Conservation (phyloP, 23 tunicate species). For the Trididemnum nubilum region DNA sequence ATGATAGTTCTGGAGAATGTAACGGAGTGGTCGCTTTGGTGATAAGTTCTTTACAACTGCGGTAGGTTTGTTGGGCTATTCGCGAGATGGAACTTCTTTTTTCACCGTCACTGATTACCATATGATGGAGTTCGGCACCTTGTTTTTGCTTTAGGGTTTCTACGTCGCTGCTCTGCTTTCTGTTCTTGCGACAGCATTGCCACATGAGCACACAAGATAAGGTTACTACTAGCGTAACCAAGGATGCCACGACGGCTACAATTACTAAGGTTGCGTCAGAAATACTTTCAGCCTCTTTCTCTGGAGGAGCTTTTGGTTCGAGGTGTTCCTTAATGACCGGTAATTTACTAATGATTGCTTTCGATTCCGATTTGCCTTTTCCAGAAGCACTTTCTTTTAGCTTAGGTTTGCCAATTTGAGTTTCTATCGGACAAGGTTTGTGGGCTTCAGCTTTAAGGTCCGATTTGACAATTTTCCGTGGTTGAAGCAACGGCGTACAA, state of each 20-base stretch:
- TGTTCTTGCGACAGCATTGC: constrained; percentile 8
- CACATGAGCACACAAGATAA: constrained; percentile 8
- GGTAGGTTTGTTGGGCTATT: constrained; percentile 6
- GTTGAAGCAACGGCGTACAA: constrained; percentile 15
- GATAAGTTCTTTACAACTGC: constrained; percentile 18
- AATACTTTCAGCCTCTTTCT: neutral
- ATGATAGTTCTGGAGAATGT: constrained; percentile 25
- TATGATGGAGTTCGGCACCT: constrained; percentile 27
- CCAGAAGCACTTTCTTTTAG: neutral
- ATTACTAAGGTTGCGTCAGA: neutral
- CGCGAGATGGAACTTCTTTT: constrained; percentile 36
- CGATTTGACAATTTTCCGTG: neutral
- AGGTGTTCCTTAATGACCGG: neutral
- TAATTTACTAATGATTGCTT: neutral
- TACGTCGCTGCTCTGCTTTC: neutral
- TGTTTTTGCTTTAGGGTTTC: constrained; percentile 41
- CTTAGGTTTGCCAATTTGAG: neutral
- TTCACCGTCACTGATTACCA: constrained; percentile 13
- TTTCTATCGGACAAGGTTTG: neutral
- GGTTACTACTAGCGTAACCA: constrained; percentile 15
- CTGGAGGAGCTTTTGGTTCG: neutral
- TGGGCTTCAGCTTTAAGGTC: neutral
- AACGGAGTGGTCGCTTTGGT: constrained; percentile 33
- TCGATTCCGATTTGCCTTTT: neutral
- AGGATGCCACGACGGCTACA: constrained; percentile 16